Evolutionary conservation across 2,797 vertebrate species (phyloP).

Genomic region (Jordanella pulchra): DNA sequence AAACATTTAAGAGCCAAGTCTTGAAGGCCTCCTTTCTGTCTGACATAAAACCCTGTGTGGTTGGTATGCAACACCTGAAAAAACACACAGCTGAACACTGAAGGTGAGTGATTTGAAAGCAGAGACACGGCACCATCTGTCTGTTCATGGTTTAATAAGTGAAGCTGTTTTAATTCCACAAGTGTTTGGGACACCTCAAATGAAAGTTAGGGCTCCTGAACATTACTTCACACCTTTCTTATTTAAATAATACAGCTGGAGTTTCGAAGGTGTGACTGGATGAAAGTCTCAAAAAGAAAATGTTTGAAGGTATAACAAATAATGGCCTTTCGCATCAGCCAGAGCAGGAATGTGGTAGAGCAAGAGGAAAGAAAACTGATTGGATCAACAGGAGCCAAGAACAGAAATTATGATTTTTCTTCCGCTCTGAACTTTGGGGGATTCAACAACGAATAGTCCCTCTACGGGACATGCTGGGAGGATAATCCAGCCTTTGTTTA

Average conservation of each 20-base stretch:
- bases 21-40: constrained; percentile 76
- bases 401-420: constrained; percentile 46
- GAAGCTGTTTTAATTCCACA: constrained; percentile 36
- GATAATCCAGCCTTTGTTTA: constrained; percentile 86
- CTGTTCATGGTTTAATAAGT: constrained; percentile 31
- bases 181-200: constrained; percentile 16
- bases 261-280: constrained; percentile 58
- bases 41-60: constrained; percentile 77
- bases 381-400: constrained; percentile 24
- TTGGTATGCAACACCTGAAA: constrained; percentile 85
- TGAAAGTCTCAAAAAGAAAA: constrained; percentile 47
- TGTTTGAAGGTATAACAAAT: constrained; percentile 29
- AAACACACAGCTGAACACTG: constrained; percentile 82
- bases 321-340: constrained; percentile 27
- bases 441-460: constrained; percentile 61
- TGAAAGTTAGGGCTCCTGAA: constrained; percentile 34
- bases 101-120: constrained; percentile 37
- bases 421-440: constrained; percentile 49
- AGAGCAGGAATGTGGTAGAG: constrained; percentile 5
- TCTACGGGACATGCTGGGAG: constrained; percentile 60
- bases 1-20: constrained; percentile 71
- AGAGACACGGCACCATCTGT: constrained; percentile 6
- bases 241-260: constrained; percentile 53
- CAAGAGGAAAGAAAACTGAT: constrained; percentile 17
- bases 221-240: constrained; percentile 50